Evolutionary conservation across 2,113 vertebrate species (phyloP).

Genomic region (Amblyornis subalaris): DNA sequence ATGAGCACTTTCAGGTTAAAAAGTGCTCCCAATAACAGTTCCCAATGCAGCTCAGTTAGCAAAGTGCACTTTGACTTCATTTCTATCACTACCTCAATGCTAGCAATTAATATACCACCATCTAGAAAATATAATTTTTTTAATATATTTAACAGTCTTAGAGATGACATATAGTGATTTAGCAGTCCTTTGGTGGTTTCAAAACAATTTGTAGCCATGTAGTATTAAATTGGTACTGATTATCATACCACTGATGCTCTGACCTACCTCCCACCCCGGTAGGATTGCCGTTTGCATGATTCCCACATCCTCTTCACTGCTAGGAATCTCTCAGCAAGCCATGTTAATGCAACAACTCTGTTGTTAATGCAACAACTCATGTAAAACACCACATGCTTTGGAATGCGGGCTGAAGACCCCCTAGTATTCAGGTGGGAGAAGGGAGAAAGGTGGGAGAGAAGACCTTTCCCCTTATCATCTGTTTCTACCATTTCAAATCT

Average conservation of each 20-base stretch:
- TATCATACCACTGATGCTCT: neutral
- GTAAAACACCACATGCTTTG: neutral
- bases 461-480: neutral
- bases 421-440: neutral
- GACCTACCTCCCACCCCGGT: neutral
- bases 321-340: neutral
- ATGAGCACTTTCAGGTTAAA: neutral
- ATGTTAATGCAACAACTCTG: neutral
- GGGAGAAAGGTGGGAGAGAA: neutral
- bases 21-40: neutral
- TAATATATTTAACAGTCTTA: conserved; percentile 7
- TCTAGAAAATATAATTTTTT: neutral
- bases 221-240: neutral
- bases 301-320: neutral
- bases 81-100: neutral
- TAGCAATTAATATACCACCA: neutral
- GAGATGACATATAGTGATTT: neutral
- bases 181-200: neutral
- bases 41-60: neutral
- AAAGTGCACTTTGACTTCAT: neutral
- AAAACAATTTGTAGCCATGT: neutral
- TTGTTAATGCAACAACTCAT: neutral
- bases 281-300: conserved; percentile 10
- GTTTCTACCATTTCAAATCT: neutral
- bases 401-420: rapidly evolving